Percentiles rank a stretch among this genome's conserved stretches.
These are phyloP conservation scores for Drosophila rhopaloa DNA, from an alignment of 1,140 invertebrate genomes.

Conservation along the genomic window DNA sequence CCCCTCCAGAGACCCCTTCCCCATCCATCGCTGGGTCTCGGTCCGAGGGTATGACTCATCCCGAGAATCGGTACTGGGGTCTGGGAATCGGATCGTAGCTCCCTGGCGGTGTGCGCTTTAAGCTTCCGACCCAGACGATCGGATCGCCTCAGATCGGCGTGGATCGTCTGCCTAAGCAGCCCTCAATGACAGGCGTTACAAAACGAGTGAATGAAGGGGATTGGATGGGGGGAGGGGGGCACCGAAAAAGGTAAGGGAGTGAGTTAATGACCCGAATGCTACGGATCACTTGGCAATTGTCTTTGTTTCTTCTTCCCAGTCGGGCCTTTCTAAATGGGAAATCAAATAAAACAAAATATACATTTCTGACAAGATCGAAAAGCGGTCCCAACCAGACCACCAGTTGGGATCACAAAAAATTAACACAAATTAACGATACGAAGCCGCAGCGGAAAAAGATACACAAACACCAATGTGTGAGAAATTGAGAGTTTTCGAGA, in stretches of 20 bases:
- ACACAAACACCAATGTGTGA: conserved; percentile 36
- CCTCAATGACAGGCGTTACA: conserved; percentile 80
- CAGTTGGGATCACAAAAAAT: conserved; percentile 73
- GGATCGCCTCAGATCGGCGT: conserved; percentile 22
- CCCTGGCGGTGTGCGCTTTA: conserved; percentile 35
- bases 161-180: conserved; percentile 74
- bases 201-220: conserved; percentile 41
- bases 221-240: too few relatives aligned
- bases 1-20: background rate
- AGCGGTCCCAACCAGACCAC: conserved; percentile 36
- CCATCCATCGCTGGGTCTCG: background rate
- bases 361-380: conserved; percentile 37
- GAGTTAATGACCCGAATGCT: conserved; percentile 75
- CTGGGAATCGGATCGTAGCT: conserved; percentile 12
- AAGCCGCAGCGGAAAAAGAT: conserved; percentile 32
- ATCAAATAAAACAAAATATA: conserved; percentile 70
- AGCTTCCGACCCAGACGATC: conserved; percentile 62
- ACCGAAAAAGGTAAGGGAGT: conserved; percentile 25
- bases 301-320: conserved; percentile 49
- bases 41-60: conserved; percentile 35
- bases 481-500: conserved; percentile 43
- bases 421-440: conserved; percentile 76
- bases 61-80: conserved; percentile 22
- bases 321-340: conserved; percentile 73
- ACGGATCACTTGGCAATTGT: conserved; percentile 73